These are phyloP conservation scores for Remorina albescens DNA, from an alignment of 2,797 vertebrate genomes.

Conservation along the genomic window DNA sequence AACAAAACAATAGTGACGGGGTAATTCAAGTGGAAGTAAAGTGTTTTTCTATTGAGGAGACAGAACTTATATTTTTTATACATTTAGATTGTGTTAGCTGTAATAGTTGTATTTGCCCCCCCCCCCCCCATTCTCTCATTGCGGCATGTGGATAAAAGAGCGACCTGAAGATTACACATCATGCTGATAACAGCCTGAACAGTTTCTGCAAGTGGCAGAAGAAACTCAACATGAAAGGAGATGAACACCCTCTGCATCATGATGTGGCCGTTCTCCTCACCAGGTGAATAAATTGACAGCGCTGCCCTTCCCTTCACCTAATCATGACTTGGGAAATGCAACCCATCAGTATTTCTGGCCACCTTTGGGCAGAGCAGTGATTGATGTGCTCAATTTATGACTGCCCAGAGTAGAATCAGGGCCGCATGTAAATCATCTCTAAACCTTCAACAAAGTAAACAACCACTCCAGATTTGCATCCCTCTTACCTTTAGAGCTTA, in stretches of 20 bases:
- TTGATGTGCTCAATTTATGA: background rate
- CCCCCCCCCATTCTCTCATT: background rate
- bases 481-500: background rate
- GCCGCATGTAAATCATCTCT: background rate
- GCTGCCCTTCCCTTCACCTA: background rate
- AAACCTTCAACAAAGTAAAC: too few relatives aligned
- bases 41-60: background rate
- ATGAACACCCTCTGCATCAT: conserved; percentile 91
- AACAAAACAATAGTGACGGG: background rate
- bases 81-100: background rate
- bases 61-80: background rate
- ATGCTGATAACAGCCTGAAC: conserved; percentile 94
- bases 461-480: background rate
- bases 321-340: background rate
- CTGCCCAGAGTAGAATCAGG: background rate
- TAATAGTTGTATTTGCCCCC: conserved; percentile 1
- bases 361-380: background rate
- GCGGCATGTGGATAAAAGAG: conserved; percentile 79
- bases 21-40: background rate
- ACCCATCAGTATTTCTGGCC: background rate
- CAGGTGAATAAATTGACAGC: conserved; percentile 80
- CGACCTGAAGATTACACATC: conserved; percentile 94
- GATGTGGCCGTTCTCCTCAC: conserved; percentile 95
- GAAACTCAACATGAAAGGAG: conserved; percentile 92
- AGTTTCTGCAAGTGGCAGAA: conserved; percentile 99